Evolutionary conservation across 2,888 invertebrate genomes (phyloP).

Genomic region (Thera obeliscata): DNA sequence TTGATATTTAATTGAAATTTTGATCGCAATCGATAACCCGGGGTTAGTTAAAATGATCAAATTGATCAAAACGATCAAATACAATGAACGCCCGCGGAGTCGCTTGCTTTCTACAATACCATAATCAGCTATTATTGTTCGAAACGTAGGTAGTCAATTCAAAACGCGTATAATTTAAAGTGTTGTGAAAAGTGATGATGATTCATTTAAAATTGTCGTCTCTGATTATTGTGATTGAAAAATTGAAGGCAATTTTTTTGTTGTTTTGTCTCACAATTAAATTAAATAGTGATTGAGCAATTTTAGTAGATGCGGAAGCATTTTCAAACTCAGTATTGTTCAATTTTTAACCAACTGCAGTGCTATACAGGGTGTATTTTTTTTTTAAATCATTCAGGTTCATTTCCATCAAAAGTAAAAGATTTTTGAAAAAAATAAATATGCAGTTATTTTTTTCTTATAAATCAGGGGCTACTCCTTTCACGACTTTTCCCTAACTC

Average conservation of each 20-base stretch:
- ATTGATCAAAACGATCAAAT: slow-evolving; percentile 64
- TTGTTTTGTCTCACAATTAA: background rate
- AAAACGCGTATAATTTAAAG: slow-evolving; percentile 44
- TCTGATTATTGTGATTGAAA: slow-evolving; percentile 8
- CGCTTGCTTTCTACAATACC: slow-evolving; percentile 73
- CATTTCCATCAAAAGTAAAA: no score
- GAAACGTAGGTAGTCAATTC: slow-evolving; percentile 69
- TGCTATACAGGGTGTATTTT: no score
- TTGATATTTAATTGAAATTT: slow-evolving; percentile 78
- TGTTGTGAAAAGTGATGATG: slow-evolving; percentile 40
- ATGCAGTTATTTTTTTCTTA: no score
- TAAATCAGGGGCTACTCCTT: no score
- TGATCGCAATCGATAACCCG: slow-evolving; percentile 65
- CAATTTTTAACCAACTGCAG: no score
- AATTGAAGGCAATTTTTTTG: slow-evolving; percentile 3
- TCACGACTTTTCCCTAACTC: no score
- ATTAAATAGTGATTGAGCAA: background rate
- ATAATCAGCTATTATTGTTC: slow-evolving; percentile 83
- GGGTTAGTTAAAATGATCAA: slow-evolving; percentile 48
- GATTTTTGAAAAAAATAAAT: no score
- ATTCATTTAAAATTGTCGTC: slow-evolving; percentile 30
- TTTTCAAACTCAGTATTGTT: background rate
- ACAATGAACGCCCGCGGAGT: slow-evolving; percentile 78
- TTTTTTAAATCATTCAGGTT: no score
- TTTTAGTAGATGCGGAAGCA: background rate